Base-by-base conservation (phyloP, 2,797 vertebrate genomes). In the Hypotaenidia okinawae region DNA sequence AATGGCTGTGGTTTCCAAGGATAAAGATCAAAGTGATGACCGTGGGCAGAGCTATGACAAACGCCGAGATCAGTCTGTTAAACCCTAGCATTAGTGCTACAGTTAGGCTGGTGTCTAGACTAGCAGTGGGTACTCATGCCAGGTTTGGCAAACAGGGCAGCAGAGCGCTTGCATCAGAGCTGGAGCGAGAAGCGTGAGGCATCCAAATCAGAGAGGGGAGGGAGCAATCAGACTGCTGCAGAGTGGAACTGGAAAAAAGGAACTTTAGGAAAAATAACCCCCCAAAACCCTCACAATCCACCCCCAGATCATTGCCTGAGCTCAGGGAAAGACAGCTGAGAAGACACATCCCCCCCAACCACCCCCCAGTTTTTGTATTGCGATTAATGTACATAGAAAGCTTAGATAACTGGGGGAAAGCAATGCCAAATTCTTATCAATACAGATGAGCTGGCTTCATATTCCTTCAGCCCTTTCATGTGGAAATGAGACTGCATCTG, bases 1-100 rank as follows among this genome's bases (percentile, higher is more conserved):
- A 58, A 96, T 98, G 97, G 94, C 96, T 98, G 97, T 96, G 97
- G 98, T 98, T 98, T 98, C 83, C 91, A 94, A 95, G 97, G 97
- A 97, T 98, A 96, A 96, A 98, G 97, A 98, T 98, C 98, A 98
- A 98, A 98, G 97, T 17, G 37, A 95, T 97, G 96, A 97, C 96
- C 55, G 84, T 97, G 97, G 97, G 97, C 97, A 98, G 97, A 98
- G 94, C 96, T 97, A 95, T 97, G 97, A 98, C 95, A 96, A 98
- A 97, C 9, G 72, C 62, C n/a, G 57, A 92, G 94, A 94, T 96
- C 85, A 91, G 96, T 81, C 97, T 96, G 96, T 87, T 96, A 94
- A 96, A 97, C 97, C 97, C 97, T 97, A 97, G 96, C 96, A 98
- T 98, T 97, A 98, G 96, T 75, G 86, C 94, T 95, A 97, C 95